Percentiles rank a stretch among this genome's conserved stretches.
Evolutionary conservation across 2,888 invertebrate species (phyloP).

Genomic region (Eupithecia exiguata): DNA sequence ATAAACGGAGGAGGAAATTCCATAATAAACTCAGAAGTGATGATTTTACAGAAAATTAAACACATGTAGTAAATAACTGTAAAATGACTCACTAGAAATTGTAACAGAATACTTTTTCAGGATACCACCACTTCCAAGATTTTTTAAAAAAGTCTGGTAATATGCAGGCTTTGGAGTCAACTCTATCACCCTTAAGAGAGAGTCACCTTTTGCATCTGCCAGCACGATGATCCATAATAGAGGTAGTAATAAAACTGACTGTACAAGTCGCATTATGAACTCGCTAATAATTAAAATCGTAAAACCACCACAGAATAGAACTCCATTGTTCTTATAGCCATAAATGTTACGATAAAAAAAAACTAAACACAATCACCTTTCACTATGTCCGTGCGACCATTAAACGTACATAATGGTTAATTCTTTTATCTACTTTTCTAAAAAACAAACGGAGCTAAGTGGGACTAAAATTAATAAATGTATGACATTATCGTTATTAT

Average conservation of each 20-base stretch:
- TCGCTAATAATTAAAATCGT: neutral
- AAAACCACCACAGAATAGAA: neutral
- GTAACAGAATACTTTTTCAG: neutral
- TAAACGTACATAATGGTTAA: neutral
- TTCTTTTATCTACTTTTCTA: neutral
- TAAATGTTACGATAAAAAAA: conserved; percentile 15
- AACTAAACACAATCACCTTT: neutral
- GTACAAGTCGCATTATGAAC: conserved; percentile 15
- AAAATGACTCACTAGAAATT: neutral
- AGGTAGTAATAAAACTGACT: conserved; percentile 10
- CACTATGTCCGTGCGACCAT: neutral
- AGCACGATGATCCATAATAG: conserved; percentile 9
- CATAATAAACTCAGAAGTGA: neutral
- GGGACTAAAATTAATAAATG: neutral
- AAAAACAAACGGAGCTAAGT: neutral
- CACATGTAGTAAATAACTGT: neutral
- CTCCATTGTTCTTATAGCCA: conserved; percentile 23
- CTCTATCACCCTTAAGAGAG: neutral
- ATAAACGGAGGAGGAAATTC: neutral
- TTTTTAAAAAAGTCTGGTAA: neutral
- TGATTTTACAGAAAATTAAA: neutral
- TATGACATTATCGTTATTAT: neutral
- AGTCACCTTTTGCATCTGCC: neutral
- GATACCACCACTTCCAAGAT: neutral
- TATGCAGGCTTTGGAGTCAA: neutral